Base-by-base conservation (phyloP, 2,113 vertebrate genomes). In the Myotis davidii region DNA sequence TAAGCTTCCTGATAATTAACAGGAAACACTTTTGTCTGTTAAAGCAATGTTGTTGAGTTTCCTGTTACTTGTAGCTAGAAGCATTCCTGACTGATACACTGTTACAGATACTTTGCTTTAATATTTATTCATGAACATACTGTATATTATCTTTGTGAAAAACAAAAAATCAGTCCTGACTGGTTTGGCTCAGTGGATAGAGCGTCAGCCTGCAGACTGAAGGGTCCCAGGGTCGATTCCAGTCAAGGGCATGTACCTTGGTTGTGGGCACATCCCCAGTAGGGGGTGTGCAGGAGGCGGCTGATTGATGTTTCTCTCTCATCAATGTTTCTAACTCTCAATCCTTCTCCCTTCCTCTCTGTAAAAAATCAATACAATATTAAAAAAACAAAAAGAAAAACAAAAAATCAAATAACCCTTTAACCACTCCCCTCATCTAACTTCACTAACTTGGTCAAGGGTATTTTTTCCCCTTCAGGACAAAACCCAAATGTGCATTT, bases 401-500 rank as follows among this genome's bases (percentile, higher is more conserved):
- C 9, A 87, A 45, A 90, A 87, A 87, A 34, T 56, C 42, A 65
- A 90, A 18, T 61, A 45, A 12, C 45, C 32, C 11, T 34, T 88
- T 61, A 78, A 93, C 37, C 20, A 70, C 37, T 77, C 21, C n/a
- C 12, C 2, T 93, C 48, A 74, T 42, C 83, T 32, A 37, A 45
- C 20, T 32, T 69, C 45, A 77, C 23, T n/a, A 94, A 65, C 74
- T 23, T 70, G 20, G 29, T 34, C 45, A 11, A 6, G 79, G 72
- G 50, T 3, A 70, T 93, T 74, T 34, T 76, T 52, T 20, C 27
- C 7, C 67, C 23, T 90, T 94, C 29, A 21, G 32, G 81, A 90
- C 54, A 87, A 96, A 89, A 84, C 29, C 69, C 76, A 93, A 64
- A 73, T 74, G 82, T 25, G 50, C 42, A 23, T 79, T 88, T 84